A percentile compares a stretch with the other conserved stretches of the same genome.
These are phyloP conservation scores for Platycercus adscitus DNA, from an alignment of 2,113 vertebrate species.

Conservation along the genomic window DNA sequence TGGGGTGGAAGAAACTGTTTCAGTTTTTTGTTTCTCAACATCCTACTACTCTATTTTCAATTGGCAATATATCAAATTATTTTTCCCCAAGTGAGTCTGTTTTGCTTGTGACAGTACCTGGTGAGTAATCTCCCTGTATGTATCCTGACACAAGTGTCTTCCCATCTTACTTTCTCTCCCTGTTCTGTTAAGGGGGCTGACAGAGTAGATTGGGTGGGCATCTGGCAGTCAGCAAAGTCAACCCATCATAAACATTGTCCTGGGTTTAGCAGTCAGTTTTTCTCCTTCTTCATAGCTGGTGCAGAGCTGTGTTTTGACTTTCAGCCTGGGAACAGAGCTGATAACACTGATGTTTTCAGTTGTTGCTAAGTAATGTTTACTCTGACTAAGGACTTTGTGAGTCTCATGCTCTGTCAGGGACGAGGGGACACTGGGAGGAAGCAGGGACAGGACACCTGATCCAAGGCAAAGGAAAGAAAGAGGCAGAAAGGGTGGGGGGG, in stretches of 20 bases:
- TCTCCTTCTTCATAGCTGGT: too few relatives aligned
- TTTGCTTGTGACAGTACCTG: not conserved
- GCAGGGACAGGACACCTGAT: too few relatives aligned
- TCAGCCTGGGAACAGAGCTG: too few relatives aligned
- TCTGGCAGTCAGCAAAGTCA: not conserved
- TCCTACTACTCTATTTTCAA: not conserved
- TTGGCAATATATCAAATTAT: not conserved
- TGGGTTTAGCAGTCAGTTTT: too few relatives aligned
- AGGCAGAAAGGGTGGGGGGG: too few relatives aligned
- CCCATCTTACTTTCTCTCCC: not conserved
- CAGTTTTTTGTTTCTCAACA: not conserved
- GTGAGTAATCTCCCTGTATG: not conserved
- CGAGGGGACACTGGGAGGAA: too few relatives aligned
- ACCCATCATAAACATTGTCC: not conserved
- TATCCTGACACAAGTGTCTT: not conserved
- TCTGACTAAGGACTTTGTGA: too few relatives aligned
- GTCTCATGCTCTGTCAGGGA: too few relatives aligned
- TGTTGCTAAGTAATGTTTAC: too few relatives aligned
- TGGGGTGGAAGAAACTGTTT: not conserved
- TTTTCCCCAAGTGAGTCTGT: not conserved
- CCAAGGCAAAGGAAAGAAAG: too few relatives aligned
- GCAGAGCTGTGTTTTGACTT: too few relatives aligned
- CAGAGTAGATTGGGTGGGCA: not conserved
- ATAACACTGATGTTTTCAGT: too few relatives aligned
- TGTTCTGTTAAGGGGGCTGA: not conserved